Conservation (phyloP, 1,140 invertebrate genomes). For the Trissolcus basalis region DNA sequence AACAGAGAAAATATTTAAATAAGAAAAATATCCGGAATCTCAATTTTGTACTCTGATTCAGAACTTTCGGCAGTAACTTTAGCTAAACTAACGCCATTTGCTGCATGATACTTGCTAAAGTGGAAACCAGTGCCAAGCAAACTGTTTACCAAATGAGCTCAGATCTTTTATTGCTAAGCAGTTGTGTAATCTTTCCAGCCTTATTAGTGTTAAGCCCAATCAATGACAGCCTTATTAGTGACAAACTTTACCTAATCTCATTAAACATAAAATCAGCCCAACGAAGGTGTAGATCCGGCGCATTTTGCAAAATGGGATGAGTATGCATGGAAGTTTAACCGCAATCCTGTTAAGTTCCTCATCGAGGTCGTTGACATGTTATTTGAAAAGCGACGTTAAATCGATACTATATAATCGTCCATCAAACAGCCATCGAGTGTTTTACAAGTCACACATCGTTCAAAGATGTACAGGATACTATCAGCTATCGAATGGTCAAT, state of each 20-base stretch:
- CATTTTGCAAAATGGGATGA: slow-evolving; percentile 38
- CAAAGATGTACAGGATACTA: too few species aligned
- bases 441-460: slow-evolving; percentile 18
- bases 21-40: too few species aligned
- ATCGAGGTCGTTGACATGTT: slow-evolving; percentile 54
- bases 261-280: slow-evolving; percentile 61
- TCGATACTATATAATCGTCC: slow-evolving; percentile 56
- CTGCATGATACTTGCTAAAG: too few species aligned
- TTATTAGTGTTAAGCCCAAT: slow-evolving; percentile 63
- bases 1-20: too few species aligned
- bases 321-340: slow-evolving; percentile 44
- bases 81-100: too few species aligned
- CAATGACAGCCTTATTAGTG: slow-evolving; percentile 66
- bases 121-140: too few species aligned
- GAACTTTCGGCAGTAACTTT: too few species aligned
- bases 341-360: slow-evolving; percentile 57
- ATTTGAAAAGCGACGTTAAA: slow-evolving; percentile 56
- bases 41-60: too few species aligned
- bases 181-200: slow-evolving; percentile 47
- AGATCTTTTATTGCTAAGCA: slow-evolving; percentile 36
- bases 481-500: too few species aligned
- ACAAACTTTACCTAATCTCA: slow-evolving; percentile 66
- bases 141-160: slow-evolving; percentile 18
- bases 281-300: slow-evolving; percentile 48
- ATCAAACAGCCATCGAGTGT: slow-evolving; percentile 39